These are phyloP conservation scores for Dolichopus griseipennis DNA, from an alignment of 2,888 invertebrate genomes.

Conservation along the genomic window DNA sequence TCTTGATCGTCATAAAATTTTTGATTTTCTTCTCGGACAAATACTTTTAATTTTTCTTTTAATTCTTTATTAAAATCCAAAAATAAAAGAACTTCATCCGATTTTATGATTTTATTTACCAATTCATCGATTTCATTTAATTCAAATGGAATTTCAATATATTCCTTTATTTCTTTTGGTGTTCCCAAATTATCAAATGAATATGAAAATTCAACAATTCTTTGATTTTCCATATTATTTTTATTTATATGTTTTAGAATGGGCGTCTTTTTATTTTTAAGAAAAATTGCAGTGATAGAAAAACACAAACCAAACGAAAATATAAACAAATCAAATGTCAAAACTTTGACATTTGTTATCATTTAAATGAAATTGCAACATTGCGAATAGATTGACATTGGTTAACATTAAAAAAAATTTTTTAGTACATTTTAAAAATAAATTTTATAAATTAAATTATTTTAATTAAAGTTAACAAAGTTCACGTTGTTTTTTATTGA, in stretches of 20 bases:
- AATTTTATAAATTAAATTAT: no score
- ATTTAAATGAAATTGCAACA: no score
- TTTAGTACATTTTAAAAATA: no score
- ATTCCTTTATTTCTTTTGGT: slow-evolving; percentile 22
- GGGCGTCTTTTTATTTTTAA: no score
- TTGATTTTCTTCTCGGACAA: slow-evolving; percentile 57
- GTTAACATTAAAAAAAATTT: no score
- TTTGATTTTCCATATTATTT: not conserved
- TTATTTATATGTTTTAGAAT: not conserved
- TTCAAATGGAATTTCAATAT: slow-evolving; percentile 33
- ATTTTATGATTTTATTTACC: slow-evolving; percentile 33
- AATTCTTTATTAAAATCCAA: slow-evolving; percentile 19
- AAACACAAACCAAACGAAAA: no score
- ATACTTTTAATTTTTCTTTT: slow-evolving; percentile 46
- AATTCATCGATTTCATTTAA: slow-evolving; percentile 34
- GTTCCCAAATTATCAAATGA: not conserved
- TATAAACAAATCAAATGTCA: no score
- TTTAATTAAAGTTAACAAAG: no score
- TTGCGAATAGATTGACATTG: no score
- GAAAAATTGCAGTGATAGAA: no score
- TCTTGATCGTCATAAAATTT: slow-evolving; percentile 58
- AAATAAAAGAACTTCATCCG: slow-evolving; percentile 26
- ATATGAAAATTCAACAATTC: not conserved
- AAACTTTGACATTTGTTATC: no score
- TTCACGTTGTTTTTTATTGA: no score